Evolutionary conservation across 1,140 invertebrate species (phyloP).

Genomic region (Papilio helenus): DNA sequence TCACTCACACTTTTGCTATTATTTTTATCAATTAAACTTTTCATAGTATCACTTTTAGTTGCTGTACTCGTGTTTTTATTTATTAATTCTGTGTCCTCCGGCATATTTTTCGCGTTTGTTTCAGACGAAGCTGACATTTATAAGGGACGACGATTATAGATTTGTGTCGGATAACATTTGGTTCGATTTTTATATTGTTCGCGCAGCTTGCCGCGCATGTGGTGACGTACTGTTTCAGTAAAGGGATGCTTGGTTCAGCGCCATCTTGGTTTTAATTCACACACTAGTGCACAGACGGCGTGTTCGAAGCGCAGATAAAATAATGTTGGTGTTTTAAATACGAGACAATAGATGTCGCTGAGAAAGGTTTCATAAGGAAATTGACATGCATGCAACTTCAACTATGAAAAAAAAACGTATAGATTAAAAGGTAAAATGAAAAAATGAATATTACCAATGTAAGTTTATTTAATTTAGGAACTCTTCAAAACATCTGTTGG

Average conservation of each 20-base stretch:
- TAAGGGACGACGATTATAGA: constrained; percentile 76
- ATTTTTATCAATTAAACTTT: constrained; percentile 66
- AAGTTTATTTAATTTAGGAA: background rate
- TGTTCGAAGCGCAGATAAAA: background rate
- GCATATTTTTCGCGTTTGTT: constrained; percentile 59
- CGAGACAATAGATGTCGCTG: background rate
- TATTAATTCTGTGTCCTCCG: constrained; percentile 51
- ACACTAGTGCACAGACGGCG: background rate
- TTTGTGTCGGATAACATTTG: constrained; percentile 75
- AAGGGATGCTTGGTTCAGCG: constrained; percentile 46
- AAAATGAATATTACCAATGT: background rate
- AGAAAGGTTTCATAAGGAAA: no score
- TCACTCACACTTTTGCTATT: constrained; percentile 55
- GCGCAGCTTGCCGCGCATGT: constrained; percentile 77
- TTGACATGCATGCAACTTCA: no score
- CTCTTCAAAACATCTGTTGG: background rate
- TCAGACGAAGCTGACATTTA: constrained; percentile 69
- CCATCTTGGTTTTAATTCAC: constrained; percentile 52
- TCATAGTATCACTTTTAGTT: constrained; percentile 55
- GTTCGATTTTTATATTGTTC: constrained; percentile 77
- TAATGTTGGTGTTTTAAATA: background rate
- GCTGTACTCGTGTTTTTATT: constrained; percentile 50
- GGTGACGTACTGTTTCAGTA: constrained; percentile 58
- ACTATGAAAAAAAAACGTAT: background rate
- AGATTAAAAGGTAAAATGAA: background rate